Base-by-base conservation (phyloP, 37 sponge, comb jelly and placozoan species). In the Halisarca cf. caerulea region DNA sequence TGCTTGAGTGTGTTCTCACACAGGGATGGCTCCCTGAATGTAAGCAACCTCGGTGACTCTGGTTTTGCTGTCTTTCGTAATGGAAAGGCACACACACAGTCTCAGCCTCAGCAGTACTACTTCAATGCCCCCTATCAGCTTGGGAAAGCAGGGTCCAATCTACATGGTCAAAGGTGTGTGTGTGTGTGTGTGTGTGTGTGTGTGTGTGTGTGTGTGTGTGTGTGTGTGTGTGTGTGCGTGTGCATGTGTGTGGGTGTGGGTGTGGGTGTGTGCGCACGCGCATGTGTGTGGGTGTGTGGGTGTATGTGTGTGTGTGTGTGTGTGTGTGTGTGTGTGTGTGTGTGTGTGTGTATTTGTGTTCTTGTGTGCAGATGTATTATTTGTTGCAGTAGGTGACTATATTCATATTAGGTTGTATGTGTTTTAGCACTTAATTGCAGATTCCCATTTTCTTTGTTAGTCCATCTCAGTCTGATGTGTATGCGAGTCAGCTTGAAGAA, bases 61-160 rank as follows among this genome's bases (percentile, higher is more conserved):
- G 92, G 92, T 0, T 92, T 79, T 51, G 60, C 75, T 39, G 66
- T 88, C 23, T 37, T 92, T 36, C 71, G 92, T 9, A 40, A 74
- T n/a, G 86, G 82, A 38, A 8, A 4, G 23, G 75, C 85, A 27
- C 51, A 88, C 39, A 69, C 74, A 21, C 58, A 77, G 39, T 86
- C 86, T 11, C 8, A 59, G 33, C 78, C 85, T 20, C 72, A 74
- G 58, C 62, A 80, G 20, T 89, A 88, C 61, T 82, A 82, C 62
- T 92, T 92, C 77, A 92, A 92, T 68, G 73, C 83, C 15, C 92
- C 92, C 41, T 92, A 78, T 36, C 92, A 92, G 59, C 80, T 92
- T 28, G 43, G 82, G 79, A 91, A 87, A 24, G 7, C 37, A 71
- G 33, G 70, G 43, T 38, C 4, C 17, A 21, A 36, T 23, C 21